Conservation (phyloP, 1,140 invertebrate genomes). For the Battus philenor region DNA sequence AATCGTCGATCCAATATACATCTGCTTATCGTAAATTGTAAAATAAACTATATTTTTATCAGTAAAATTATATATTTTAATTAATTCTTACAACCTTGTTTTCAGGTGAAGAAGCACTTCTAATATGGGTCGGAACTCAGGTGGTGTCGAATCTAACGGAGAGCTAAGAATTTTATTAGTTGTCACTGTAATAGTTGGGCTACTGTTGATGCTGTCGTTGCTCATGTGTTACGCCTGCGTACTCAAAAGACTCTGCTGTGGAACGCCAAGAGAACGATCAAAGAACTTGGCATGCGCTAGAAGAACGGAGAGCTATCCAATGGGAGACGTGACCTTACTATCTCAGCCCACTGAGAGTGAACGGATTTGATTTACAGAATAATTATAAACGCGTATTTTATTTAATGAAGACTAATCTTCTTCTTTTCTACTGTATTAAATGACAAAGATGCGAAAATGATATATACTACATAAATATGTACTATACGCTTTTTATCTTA, state of each 20-base stretch:
- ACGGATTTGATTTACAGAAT: constrained; percentile 41
- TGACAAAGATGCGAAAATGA: no score
- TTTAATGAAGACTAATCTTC: no score
- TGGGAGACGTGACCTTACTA: constrained; percentile 72
- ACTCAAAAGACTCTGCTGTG: constrained; percentile 72
- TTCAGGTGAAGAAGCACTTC: constrained; percentile 28
- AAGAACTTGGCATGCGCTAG: constrained; percentile 50
- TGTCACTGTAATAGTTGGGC: constrained; percentile 73
- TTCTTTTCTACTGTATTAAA: no score
- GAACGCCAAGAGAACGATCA: constrained; percentile 53
- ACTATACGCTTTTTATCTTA: no score
- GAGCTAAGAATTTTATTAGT: constrained; percentile 71
- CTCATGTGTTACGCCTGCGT: constrained; percentile 77
- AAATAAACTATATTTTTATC: no score
- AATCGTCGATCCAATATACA: no score
- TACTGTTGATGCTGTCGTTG: constrained; percentile 72
- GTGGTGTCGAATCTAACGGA: constrained; percentile 56
- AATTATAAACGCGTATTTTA: no score
- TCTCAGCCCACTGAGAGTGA: constrained; percentile 76
- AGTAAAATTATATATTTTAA: no score
- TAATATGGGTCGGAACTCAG: constrained; percentile 54
- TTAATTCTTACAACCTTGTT: no score
- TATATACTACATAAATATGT: no score
- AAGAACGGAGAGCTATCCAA: constrained; percentile 68
- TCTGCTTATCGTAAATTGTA: no score